These are phyloP conservation scores for Augiades crinisus DNA, from an alignment of 2,888 invertebrate species.

Conservation along the genomic window DNA sequence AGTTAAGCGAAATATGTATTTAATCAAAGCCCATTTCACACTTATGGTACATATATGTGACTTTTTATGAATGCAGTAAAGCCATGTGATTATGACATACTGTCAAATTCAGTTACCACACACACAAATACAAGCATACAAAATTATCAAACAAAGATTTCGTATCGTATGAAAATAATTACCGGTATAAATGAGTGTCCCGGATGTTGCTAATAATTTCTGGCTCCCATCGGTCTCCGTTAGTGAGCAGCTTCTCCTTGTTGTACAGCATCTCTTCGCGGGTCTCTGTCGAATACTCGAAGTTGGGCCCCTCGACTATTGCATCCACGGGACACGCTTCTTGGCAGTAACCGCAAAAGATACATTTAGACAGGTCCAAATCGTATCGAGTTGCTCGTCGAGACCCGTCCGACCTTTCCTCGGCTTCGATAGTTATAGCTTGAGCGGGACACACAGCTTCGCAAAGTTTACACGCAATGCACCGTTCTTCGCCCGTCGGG, in stretches of 20 bases:
- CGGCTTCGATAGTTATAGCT: conserved; percentile 99
- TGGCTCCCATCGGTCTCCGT: conserved; percentile 99
- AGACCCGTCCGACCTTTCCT: conserved; percentile 96
- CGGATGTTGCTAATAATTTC: conserved; percentile 96
- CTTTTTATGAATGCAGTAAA: no score
- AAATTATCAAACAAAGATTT: no score
- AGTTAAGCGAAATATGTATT: no score
- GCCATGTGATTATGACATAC: no score
- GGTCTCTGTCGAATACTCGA: conserved; percentile 98
- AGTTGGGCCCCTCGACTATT: conserved; percentile 99
- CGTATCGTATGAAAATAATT: conserved; percentile 24
- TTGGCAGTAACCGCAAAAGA: conserved; percentile 99
- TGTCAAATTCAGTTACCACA: no score
- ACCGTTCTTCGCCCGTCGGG: conserved; percentile 98
- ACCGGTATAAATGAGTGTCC: conserved; percentile 67
- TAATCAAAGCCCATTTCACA: no score
- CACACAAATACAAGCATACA: no score
- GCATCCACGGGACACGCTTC: conserved; percentile 99
- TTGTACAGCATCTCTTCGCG: conserved; percentile 99
- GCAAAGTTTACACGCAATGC: conserved; percentile 99
- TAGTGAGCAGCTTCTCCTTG: conserved; percentile 97
- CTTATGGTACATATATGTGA: no score
- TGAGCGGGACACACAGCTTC: conserved; percentile 99
- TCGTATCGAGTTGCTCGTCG: conserved; percentile 98
- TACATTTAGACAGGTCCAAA: conserved; percentile 98